Evolutionary conservation across 2,888 invertebrate genomes (phyloP), one percentile per base, ranked within the genome.

Genomic region (Rhodophaea formosa): DNA sequence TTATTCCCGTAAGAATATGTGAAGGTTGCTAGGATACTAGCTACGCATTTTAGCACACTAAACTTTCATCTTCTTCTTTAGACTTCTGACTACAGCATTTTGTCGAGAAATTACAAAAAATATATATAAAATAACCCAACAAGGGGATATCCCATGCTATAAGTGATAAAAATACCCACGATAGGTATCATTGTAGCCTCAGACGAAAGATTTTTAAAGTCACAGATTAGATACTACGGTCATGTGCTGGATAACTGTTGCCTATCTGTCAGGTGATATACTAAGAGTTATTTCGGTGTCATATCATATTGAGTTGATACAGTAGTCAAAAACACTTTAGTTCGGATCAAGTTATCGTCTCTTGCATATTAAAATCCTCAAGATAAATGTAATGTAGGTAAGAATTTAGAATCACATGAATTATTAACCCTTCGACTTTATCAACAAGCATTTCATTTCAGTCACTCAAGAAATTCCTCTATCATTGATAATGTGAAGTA

Each of bases 181-280:
- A 51, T 14, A 51, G 7, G 6, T 51, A 51, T 30, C 16, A 35
- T 35, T 51, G 15, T 16, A 30, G 0, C 39, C 32, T 32, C 65
- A 65, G 54, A 58, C 46, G 14, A 59, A 63, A 61, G 65, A 64
- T 63, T 53, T 51, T 35, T n/a, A n/a, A 49, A 64, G 60, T 57
- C 12, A 51, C 51, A 66, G 70, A 70, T 71, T 64, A 71, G 69
- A 69, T 70, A 67, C 32, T 47, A 56, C 59, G 29, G 58, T 65
- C 65, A 65, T 62, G 65, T 59, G 64, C 51, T 59, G 52, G 16
- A 45, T 35, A 51, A 45, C 45, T 43, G 23, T 54, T 53, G 7
- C 53, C 14, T 53, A 30, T 15, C 14, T 60, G 61, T 65, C 64
- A 62, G 61, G 60, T 65, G 62, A 65, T 59, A 49, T 17, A 17